These are phyloP conservation scores for Brachypteracias leptosomus DNA, from an alignment of 2,113 vertebrate genomes.

Conservation along the genomic window DNA sequence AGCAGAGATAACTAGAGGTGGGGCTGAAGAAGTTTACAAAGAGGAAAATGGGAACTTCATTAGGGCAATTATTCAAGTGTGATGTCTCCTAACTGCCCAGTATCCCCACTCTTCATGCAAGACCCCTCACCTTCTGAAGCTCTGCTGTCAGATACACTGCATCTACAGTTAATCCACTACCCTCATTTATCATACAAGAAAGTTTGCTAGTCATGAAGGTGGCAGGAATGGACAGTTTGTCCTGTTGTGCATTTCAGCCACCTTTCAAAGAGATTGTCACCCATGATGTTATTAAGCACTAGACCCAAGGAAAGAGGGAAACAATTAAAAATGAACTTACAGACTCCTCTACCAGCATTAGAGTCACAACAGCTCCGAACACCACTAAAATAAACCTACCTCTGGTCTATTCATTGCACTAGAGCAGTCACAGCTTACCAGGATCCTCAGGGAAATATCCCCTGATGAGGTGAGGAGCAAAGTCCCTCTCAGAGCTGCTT, in stretches of 20 bases:
- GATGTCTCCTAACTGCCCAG: neutral
- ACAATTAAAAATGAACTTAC: fast-evolving
- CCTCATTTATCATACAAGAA: too few species aligned
- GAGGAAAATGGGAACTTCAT: neutral
- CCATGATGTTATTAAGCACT: neutral
- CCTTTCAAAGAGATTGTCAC: neutral
- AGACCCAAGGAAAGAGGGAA: neutral
- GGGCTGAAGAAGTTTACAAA: neutral
- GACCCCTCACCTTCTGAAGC: neutral
- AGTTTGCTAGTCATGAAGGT: too few species aligned
- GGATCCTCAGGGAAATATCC: neutral
- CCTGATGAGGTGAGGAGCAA: neutral
- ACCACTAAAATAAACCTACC: neutral
- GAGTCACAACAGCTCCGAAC: neutral
- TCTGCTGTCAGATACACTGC: neutral
- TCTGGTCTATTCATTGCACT: fast-evolving
- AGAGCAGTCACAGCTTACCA: neutral
- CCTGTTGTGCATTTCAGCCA: neutral
- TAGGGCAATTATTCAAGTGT: too few species aligned
- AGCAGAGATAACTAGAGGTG: neutral
- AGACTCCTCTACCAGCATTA: neutral
- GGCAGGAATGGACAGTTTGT: neutral
- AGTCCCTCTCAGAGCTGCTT: neutral
- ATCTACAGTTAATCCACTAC: neutral
- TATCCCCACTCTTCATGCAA: fast-evolving